Conservation (phyloP, 37 sponge, comb jelly and placozoan species). For the Ephydatia muelleri region DNA sequence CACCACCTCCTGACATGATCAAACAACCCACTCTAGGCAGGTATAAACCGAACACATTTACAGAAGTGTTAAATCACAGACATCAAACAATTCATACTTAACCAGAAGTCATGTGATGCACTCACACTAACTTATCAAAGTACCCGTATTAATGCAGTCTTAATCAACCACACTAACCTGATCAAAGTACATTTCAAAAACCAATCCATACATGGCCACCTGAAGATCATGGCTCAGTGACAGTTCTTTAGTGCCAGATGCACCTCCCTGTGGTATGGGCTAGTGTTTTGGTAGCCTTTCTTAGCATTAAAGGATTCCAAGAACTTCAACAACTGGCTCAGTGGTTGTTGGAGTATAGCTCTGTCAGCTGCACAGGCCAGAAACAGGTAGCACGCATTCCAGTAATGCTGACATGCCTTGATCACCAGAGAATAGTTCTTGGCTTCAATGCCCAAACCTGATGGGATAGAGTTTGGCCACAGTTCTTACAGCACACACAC, state of each 20-base stretch:
- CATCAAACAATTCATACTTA: no score
- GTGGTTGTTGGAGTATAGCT: conserved; percentile 40
- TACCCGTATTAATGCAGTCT: no score
- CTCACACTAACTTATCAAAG: no score
- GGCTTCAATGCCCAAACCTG: conserved; percentile 60
- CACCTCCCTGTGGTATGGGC: neutral
- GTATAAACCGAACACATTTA: neutral
- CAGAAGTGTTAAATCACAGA: no score
- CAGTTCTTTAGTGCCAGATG: neutral
- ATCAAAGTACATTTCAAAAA: conserved; percentile 61
- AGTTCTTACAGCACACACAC: neutral
- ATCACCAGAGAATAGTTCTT: conserved; percentile 56
- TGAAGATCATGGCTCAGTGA: conserved; percentile 4
- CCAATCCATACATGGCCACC: conserved; percentile 50
- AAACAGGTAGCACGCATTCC: conserved; percentile 59
- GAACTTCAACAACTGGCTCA: conserved; percentile 38
- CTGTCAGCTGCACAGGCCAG: conserved; percentile 25
- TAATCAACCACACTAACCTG: conserved; percentile 34
- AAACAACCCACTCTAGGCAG: no score
- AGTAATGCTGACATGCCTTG: conserved; percentile 55
- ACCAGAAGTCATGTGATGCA: no score
- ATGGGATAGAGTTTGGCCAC: neutral
- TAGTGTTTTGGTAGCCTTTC: neutral
- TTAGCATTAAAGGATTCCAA: conserved; percentile 10
- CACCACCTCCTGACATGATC: no score